Conservation (phyloP, 2,888 invertebrate genomes). For the Cheilosia variabilis region DNA sequence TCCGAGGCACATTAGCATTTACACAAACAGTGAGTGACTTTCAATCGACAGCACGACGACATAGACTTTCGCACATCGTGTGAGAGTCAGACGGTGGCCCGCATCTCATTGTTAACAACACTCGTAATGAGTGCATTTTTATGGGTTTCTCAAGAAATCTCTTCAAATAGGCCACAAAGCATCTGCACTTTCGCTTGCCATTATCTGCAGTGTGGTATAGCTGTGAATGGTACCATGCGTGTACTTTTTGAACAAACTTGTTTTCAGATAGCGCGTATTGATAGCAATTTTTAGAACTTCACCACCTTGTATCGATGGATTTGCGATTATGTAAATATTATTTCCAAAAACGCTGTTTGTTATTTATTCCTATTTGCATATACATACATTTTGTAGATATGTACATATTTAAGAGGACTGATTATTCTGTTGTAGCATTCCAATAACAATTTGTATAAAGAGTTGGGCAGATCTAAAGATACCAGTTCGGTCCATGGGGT, state of each 20-base stretch:
- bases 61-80: slow-evolving; percentile 38
- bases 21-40: neutral
- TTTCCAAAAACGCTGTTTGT: no score
- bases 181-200: slow-evolving; percentile 64
- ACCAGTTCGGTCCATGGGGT: no score
- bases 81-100: slow-evolving; percentile 27
- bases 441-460: no score
- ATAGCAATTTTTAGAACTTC: neutral
- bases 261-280: neutral
- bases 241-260: no score
- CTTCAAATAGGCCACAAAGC: slow-evolving; percentile 23
- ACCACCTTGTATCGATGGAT: neutral
- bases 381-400: no score
- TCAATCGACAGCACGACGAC: neutral
- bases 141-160: slow-evolving; percentile 36
- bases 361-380: no score
- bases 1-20: slow-evolving; percentile 17
- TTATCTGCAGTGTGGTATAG: neutral
- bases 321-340: neutral
- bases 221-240: neutral
- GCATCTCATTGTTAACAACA: slow-evolving; percentile 34
- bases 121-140: slow-evolving; percentile 33
- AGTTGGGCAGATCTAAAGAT: no score
- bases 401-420: no score
- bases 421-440: no score